phyloP scores from a whole-genome alignment of 1,140 invertebrate species.

The Eueides isabella region DNA sequence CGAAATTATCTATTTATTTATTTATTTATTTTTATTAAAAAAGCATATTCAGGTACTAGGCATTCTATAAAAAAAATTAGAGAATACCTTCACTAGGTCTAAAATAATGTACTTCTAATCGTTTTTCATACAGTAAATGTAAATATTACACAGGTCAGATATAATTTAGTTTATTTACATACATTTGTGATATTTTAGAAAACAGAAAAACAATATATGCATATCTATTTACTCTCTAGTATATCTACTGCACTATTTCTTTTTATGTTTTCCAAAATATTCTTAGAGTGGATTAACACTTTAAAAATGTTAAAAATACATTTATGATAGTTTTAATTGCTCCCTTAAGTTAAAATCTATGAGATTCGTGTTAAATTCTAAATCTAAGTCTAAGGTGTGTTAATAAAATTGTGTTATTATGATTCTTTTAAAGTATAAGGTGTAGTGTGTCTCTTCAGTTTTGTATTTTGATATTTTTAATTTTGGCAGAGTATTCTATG shows the following conservation, averaged over 20 bases:
- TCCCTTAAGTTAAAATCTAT: constrained; percentile 77
- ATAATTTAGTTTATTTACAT: constrained; percentile 52
- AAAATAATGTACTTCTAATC: background rate
- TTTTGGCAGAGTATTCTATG: background rate
- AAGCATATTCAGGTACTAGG: constrained; percentile 2
- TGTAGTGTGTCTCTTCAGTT: background rate
- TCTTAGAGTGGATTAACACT: too few relatives aligned
- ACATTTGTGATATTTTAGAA: constrained; percentile 55
- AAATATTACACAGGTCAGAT: constrained; percentile 6
- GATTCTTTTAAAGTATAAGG: constrained; percentile 17
- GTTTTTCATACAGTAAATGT: constrained; percentile 1
- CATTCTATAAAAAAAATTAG: background rate
- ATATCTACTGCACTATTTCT: too few relatives aligned
- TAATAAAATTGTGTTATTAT: constrained; percentile 19
- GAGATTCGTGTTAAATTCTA: constrained; percentile 39
- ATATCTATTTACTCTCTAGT: too few relatives aligned
- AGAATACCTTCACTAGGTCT: background rate
- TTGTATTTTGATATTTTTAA: background rate
- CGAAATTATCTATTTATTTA: background rate
- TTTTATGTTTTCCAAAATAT: too few relatives aligned
- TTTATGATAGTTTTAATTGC: constrained; percentile 68
- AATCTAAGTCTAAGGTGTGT: constrained; percentile 26
- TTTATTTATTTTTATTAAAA: background rate
- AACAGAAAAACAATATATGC: too few relatives aligned
- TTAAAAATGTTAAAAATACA: constrained; percentile 45